Conservation (phyloP, 2,113 vertebrate species). For the Vidua macroura region DNA sequence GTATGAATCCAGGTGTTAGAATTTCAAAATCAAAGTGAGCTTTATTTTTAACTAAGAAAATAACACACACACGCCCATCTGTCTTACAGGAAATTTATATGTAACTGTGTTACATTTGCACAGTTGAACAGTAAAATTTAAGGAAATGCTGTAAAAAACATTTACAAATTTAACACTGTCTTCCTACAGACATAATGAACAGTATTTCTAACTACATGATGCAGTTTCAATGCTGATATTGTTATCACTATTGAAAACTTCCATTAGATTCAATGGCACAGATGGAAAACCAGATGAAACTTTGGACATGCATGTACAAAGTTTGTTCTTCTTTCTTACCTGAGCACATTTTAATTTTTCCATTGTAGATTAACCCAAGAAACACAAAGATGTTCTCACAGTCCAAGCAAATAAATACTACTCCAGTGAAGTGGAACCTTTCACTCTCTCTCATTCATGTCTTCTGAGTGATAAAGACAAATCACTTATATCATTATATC, state of each 20-base stretch:
- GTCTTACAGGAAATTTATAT: background rate
- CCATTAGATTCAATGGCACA: background rate
- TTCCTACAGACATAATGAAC: background rate
- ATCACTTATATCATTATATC: background rate
- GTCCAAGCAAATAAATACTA: background rate
- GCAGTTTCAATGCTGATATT: background rate
- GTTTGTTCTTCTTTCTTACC: background rate
- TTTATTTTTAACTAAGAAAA: background rate
- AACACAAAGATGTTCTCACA: background rate
- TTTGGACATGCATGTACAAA: background rate
- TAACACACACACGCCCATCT: background rate
- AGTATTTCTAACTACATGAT: background rate
- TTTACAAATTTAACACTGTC: background rate
- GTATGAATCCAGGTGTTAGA: background rate
- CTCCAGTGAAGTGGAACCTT: background rate
- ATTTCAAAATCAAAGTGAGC: background rate
- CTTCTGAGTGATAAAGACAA: background rate
- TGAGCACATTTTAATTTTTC: background rate
- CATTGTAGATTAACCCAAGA: background rate
- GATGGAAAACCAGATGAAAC: background rate
- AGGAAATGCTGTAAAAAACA: background rate
- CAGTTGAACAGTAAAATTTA: background rate
- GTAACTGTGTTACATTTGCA: background rate
- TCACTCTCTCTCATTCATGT: background rate
- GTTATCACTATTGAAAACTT: background rate